Conservation (phyloP, 2,888 invertebrate species). For the Polylopha cassiicola region DNA sequence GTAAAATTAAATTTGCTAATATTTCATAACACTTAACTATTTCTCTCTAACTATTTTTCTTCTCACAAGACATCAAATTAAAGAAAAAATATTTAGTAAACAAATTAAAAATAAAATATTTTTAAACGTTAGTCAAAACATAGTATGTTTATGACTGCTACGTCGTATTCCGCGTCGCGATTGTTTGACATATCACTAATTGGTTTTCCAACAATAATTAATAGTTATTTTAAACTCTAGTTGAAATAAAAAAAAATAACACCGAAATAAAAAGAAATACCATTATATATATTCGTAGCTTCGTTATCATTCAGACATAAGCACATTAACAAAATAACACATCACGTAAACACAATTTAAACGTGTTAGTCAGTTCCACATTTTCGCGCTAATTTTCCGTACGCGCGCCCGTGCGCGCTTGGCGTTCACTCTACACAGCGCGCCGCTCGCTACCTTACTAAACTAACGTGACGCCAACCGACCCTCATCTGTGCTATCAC, state of each 20-base stretch:
- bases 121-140: conserved; percentile 31
- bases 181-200: conserved; percentile 25
- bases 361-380: conserved; percentile 60
- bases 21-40: conserved; percentile 23
- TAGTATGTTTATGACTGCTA: conserved; percentile 9
- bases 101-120: too few relatives aligned
- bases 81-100: too few relatives aligned
- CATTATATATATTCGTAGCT: conserved; percentile 21
- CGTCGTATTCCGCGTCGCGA: conserved; percentile 4
- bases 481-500: conserved; percentile 40
- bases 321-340: conserved; percentile 15
- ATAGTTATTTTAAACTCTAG: neutral
- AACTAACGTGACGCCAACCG: conserved; percentile 68
- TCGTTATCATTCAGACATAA: conserved; percentile 22
- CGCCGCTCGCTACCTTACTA: conserved; percentile 54
- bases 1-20: conserved; percentile 25
- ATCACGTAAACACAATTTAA: conserved; percentile 37
- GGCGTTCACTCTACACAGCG: conserved; percentile 60
- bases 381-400: conserved; percentile 75
- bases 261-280: conserved; percentile 34
- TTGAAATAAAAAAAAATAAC: conserved; percentile 7
- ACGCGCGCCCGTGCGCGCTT: conserved; percentile 54
- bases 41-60: too few relatives aligned
- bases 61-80: too few relatives aligned
- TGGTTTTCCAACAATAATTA: conserved; percentile 16